phyloP scores from a whole-genome alignment of 2,888 invertebrate species.

The Labia minor region DNA sequence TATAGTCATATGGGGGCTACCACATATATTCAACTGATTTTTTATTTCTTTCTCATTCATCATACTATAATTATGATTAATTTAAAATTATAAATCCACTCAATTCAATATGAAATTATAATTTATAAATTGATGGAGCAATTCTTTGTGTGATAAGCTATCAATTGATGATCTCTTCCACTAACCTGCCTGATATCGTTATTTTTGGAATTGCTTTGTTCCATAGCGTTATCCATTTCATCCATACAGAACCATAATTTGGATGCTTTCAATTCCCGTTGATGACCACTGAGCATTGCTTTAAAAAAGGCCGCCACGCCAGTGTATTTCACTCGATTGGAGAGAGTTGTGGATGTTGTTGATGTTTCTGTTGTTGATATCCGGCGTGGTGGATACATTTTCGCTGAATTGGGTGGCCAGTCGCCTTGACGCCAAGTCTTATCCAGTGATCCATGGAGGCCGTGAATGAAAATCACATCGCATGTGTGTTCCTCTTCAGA shows the following conservation, averaged over 20 bases:
- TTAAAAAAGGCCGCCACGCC: background rate
- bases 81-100: no score
- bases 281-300: background rate
- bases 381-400: constrained; percentile 17
- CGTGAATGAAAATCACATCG: constrained; percentile 77
- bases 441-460: constrained; percentile 61
- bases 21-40: no score
- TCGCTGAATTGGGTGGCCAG: constrained; percentile 39
- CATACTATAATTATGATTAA: no score
- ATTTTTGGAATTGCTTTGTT: no score
- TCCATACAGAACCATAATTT: background rate
- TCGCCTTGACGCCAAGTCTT: constrained; percentile 75
- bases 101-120: no score
- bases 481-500: constrained; percentile 32
- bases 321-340: background rate
- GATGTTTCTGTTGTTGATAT: background rate
- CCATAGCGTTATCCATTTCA: background rate
- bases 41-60: no score
- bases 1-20: no score
- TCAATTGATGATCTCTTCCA: no score
- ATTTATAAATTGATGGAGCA: no score
- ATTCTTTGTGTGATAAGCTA: no score
- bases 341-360: background rate
- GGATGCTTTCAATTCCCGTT: background rate
- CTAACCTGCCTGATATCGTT: no score